Percentiles rank a stretch among this genome's conserved stretches.
Conservation (phyloP, 2,797 vertebrate genomes). For the Hafferia zeledoni region DNA sequence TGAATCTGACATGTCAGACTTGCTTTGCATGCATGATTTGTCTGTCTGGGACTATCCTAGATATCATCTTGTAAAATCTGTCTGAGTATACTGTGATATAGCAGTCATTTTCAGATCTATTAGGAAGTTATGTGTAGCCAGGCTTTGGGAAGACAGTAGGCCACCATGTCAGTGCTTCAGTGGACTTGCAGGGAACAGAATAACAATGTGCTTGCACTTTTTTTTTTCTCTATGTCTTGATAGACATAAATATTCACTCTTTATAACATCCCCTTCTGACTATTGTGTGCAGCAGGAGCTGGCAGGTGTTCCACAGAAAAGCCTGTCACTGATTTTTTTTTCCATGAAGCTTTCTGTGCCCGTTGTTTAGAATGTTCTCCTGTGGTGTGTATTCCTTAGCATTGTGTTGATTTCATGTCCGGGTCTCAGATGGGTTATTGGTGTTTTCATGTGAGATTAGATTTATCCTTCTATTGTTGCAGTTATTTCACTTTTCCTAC, state of each 20-base stretch:
- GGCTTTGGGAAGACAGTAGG: background rate
- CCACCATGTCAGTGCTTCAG: background rate
- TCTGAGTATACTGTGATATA: background rate
- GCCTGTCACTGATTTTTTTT: background rate
- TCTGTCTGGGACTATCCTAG: background rate
- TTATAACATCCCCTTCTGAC: background rate
- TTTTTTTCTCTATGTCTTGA: background rate
- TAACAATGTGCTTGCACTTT: background rate
- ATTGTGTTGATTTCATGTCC: background rate
- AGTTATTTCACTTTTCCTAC: conserved; percentile 32
- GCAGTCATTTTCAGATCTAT: background rate
- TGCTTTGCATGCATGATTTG: background rate
- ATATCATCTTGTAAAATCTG: background rate
- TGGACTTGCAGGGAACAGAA: background rate
- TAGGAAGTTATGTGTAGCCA: background rate
- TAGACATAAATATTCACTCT: background rate
- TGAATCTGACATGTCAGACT: background rate
- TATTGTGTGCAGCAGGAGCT: background rate
- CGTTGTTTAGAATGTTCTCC: background rate
- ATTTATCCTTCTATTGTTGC: conserved; percentile 37
- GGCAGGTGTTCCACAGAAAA: background rate
- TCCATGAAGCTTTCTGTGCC: background rate
- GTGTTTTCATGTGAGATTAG: background rate
- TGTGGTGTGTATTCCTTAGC: background rate
- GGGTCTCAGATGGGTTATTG: background rate